Evolutionary conservation across 30 jellyfish, hydroid and myxozoan genomes (phyloP), one percentile per base, ranked within the genome.

Genomic region (Aurelia aurita complex sp. Pacific): DNA sequence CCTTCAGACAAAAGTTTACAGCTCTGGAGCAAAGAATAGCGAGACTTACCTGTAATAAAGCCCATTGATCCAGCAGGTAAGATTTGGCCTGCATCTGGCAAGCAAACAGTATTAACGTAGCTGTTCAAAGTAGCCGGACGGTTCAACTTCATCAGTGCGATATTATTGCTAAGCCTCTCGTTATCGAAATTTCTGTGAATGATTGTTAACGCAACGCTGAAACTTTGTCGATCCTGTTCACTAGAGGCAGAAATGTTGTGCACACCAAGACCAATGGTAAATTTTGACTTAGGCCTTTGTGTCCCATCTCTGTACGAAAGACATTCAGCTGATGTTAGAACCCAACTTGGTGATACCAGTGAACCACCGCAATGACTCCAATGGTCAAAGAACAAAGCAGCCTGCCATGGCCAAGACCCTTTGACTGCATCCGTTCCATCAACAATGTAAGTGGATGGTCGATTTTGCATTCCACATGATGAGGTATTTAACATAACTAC

Each of bases 341-440:
- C 36, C 72, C 72, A 62, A 62, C 9, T 62, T 17, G 72, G 72
- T 18, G 33, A 18, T 1, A 62, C 36, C 6, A 62, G 36, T 17
- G 72, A 9, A 29, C 72, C 72, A 6, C 72, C 72, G 23, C 72
- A 62, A 29, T 62, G 33, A 6, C 33, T 17, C 35, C 36, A 17
- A 1, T 62, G 6, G 36, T 62, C 72, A 18, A 17, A 17, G 15
- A 9, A 62, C 23, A 62, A 12, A 62, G 72, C 72, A 62, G 72
- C 72, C 23, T 62, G 72, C 72, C 72, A 62, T 62, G 72, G 72
- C 72, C 72, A 62, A 62, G 72, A 18, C 33, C 72, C 72, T 18
- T 7, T 18, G 1, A 8, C 72, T 17, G 72, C 72, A 62, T 62
- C 72, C 0, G 72, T 62, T 17, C 72, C 72, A 17, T 29, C 72